These are phyloP conservation scores for Zelleria hepariella DNA, from an alignment of 2,888 invertebrate species.

Conservation along the genomic window DNA sequence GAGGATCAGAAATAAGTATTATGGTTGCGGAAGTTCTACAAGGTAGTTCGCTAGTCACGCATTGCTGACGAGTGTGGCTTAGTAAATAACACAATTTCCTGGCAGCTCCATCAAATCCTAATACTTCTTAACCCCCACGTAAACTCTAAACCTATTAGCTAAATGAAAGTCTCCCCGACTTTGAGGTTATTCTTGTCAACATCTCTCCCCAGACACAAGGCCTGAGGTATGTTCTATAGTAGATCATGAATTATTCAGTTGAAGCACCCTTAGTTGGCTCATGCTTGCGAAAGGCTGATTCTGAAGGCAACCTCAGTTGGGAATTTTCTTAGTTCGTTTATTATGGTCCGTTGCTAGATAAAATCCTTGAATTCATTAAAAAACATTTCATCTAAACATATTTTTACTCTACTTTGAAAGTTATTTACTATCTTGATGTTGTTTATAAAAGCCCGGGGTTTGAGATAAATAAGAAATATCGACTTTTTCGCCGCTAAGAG, in stretches of 20 bases:
- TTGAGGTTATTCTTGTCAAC: background rate
- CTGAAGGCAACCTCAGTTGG: background rate
- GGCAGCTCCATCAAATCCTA: slow-evolving; percentile 17
- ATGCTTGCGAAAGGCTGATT: background rate
- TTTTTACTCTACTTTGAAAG: too few relatives aligned
- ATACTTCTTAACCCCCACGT: background rate
- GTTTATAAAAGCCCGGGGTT: background rate
- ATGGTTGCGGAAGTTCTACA: slow-evolving; percentile 31
- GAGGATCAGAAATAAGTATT: background rate
- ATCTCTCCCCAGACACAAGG: background rate
- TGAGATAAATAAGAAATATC: background rate
- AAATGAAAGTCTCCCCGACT: background rate
- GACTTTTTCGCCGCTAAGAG: slow-evolving; percentile 12
- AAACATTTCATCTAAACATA: too few relatives aligned
- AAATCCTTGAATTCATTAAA: too few relatives aligned
- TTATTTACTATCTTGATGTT: too few relatives aligned
- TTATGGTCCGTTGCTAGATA: too few relatives aligned
- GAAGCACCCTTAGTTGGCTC: slow-evolving; percentile 29
- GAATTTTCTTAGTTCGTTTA: background rate
- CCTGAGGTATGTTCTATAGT: background rate
- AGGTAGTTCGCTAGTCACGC: slow-evolving; percentile 40
- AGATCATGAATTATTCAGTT: slow-evolving; percentile 55
- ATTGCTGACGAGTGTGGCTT: slow-evolving; percentile 47
- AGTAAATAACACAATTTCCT: slow-evolving; percentile 44
- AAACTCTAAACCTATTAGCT: background rate